Percentiles rank a stretch among this genome's conserved stretches.
phyloP scores from a whole-genome alignment of 2,797 vertebrate species.

The Graptemys geographica region DNA sequence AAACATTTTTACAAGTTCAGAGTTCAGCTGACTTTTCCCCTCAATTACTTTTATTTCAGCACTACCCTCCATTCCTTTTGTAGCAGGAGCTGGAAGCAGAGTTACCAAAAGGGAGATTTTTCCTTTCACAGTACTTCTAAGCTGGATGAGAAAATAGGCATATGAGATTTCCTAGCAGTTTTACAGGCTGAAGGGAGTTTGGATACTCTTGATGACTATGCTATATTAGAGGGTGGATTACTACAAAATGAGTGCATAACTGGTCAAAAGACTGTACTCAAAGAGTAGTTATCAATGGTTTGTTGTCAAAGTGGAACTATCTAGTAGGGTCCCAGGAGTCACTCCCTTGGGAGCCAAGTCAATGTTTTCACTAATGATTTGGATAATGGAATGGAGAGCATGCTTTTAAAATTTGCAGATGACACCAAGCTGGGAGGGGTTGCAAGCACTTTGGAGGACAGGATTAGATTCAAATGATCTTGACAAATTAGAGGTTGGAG shows the following conservation, averaged over 20 bases:
- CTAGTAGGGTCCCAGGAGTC: neutral
- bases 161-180: neutral
- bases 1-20: neutral
- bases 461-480: neutral
- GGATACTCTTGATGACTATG: neutral
- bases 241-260: neutral
- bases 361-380: neutral
- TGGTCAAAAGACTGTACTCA: neutral
- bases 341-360: neutral
- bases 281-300: neutral
- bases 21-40: neutral
- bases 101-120: neutral
- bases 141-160: rapidly evolving
- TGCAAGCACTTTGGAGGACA: neutral
- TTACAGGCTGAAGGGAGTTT: neutral
- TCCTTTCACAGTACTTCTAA: neutral
- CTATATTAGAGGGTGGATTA: neutral
- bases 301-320: neutral
- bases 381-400: neutral
- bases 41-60: neutral
- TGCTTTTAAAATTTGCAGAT: neutral
- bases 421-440: neutral
- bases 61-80: neutral
- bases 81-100: neutral
- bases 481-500: neutral